Base-by-base conservation (phyloP, 2,888 invertebrate species). In the Stictocephala bisonia region DNA sequence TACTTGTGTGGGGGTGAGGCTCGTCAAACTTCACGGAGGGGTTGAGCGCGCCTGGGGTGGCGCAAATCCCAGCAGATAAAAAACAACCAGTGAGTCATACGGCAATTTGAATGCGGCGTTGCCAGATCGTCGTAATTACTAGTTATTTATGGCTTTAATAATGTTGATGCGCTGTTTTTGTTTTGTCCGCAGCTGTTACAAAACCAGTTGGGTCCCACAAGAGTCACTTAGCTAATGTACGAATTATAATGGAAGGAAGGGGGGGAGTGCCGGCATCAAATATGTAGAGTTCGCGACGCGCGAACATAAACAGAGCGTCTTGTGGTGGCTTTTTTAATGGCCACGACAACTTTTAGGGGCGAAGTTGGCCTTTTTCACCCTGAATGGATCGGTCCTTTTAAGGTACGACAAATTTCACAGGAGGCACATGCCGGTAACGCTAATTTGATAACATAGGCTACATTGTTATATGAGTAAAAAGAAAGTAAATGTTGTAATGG, bases 61-160 rank as follows among this genome's bases (percentile, higher is more conserved):
- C 67, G 66, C 67, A 67, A 72, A 72, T 72, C 72, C 72, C 72
- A 35, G 67, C 56, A 72, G 72, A 72, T 72, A 72, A 72, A 72
- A 72, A 72, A 53, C 41, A 26, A 26, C 53, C 40, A 66, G 22
- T 70, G 70, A 70, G 53, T 70, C 70, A 70, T 53, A 27, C 53
- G 64, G n/a, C 64, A 56, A 53, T 70, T 56, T 70, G 53, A 56
- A 70, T 56, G 41, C 70, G 56, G 26, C 29, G 70, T 56, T 56
- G 70, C 56, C 70, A 53, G 13, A 31, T 48, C 53, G 69, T 29
- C 24, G 69, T 64, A 64, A 64, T 64, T 64, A 64, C 7, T 41
- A 44, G 24, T 64, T 64, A 64, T 64, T 64, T 64, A 64, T 64
- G 64, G 64, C 64, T 64, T 64, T 64, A 64, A 64, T 64, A 64